A percentile compares a stretch with the other conserved stretches of the same genome.
Evolutionary conservation across 2,113 vertebrate species (phyloP).

Genomic region (Protomyctophum bolini): DNA sequence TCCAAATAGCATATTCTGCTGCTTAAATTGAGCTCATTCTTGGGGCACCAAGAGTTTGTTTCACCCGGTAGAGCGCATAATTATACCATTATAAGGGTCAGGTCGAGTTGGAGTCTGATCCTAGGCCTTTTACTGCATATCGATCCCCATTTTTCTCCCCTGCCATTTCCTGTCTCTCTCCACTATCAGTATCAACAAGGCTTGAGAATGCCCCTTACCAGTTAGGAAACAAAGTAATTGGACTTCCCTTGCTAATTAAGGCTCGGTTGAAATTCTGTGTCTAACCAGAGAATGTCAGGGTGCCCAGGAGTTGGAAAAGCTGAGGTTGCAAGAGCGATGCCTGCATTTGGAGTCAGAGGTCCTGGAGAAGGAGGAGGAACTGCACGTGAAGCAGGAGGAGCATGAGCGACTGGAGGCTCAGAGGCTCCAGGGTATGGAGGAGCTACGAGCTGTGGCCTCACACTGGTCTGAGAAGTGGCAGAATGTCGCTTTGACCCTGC

Average conservation of each 20-base stretch:
- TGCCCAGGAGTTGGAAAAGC: slow-evolving; percentile 62
- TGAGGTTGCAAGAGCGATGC: slow-evolving; percentile 57
- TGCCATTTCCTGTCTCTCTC: too few relatives aligned
- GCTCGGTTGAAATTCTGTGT: background rate
- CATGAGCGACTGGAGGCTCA: slow-evolving; percentile 40
- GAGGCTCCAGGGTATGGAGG: slow-evolving; percentile 46
- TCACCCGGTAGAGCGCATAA: too few relatives aligned
- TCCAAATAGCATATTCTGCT: too few relatives aligned
- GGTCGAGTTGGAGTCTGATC: too few relatives aligned
- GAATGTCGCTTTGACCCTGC: slow-evolving; percentile 64
- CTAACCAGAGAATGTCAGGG: slow-evolving; percentile 60
- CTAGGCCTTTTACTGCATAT: too few relatives aligned
- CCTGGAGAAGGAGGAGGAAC: slow-evolving; percentile 48
- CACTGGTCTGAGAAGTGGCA: slow-evolving; percentile 78
- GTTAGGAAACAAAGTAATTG: background rate
- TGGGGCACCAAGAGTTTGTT: too few relatives aligned
- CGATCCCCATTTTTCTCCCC: too few relatives aligned
- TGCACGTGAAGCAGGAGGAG: slow-evolving; percentile 51
- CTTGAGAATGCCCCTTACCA: too few relatives aligned
- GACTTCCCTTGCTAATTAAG: background rate
- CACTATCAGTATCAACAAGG: too few relatives aligned
- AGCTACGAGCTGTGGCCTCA: slow-evolving; percentile 60
- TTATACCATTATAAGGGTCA: too few relatives aligned
- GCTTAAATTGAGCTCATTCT: too few relatives aligned
- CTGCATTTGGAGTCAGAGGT: slow-evolving; percentile 54